Evolutionary conservation across 2,888 invertebrate genomes (phyloP).

Genomic region (Antheraea assamensis): DNA sequence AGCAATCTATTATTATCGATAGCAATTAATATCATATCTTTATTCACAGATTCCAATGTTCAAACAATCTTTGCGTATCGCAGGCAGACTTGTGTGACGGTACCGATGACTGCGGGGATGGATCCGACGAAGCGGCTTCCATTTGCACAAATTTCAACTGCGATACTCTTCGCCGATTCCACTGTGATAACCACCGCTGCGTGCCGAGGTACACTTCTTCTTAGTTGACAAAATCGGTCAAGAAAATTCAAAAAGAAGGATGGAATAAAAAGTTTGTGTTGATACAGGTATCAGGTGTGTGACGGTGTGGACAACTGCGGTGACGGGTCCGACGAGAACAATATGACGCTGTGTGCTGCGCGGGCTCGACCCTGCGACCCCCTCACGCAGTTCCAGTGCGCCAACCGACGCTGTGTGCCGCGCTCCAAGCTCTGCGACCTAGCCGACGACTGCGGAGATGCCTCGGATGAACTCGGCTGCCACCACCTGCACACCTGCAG

Average conservation of each 20-base stretch:
- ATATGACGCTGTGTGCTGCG: slow-evolving; percentile 93
- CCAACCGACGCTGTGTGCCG: slow-evolving; percentile 92
- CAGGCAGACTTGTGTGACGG: slow-evolving; percentile 96
- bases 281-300: slow-evolving; percentile 88
- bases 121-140: slow-evolving; percentile 91
- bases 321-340: slow-evolving; percentile 97
- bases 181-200: slow-evolving; percentile 94
- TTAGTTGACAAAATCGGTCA: not conserved
- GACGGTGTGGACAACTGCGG: slow-evolving; percentile 97
- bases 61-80: slow-evolving; percentile 95
- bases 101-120: slow-evolving; percentile 95
- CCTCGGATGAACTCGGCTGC: slow-evolving; percentile 95
- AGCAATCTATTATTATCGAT: not conserved
- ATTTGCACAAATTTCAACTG: slow-evolving; percentile 94
- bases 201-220: slow-evolving; percentile 82
- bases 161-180: slow-evolving; percentile 91
- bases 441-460: slow-evolving; percentile 95
- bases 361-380: slow-evolving; percentile 89
- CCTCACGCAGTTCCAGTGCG: slow-evolving; percentile 92
- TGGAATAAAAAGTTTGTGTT: not conserved
- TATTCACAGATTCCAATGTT: slow-evolving; percentile 90
- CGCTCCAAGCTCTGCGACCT: slow-evolving; percentile 92
- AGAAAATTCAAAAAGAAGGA: not conserved
- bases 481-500: slow-evolving; percentile 85
- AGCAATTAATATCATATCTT: not conserved